Evolutionary conservation across 2,888 invertebrate genomes (phyloP), one percentile per base, ranked within the genome.

Genomic region (Ptychoptera contaminata): DNA sequence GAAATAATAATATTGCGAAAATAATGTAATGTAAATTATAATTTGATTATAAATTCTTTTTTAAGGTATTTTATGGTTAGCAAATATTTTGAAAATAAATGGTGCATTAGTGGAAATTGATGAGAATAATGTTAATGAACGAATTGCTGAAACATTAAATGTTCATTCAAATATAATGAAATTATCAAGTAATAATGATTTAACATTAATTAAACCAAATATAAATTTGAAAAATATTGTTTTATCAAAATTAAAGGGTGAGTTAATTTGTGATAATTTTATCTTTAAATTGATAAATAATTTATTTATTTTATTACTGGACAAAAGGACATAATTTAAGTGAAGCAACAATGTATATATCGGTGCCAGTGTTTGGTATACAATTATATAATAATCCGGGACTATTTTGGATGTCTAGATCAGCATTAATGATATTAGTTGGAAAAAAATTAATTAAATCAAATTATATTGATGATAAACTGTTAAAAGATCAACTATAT

Each of bases 381-480:
- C 80, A 83, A 58, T 65, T 82, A 50, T 86, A 86, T 56, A 73
- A 81, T 34, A 87, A 87, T 66, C 82, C 85, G 0, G 69, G 74
- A 30, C 65, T 85, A 49, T 78, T 80, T 56, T 79, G 78, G 65
- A 56, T 85, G 16, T 69, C 77, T 31, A 73, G 78, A 50, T 71
- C 78, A 1, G 76, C 80, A 0, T 62, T 81, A 37, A 58, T 82
- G 42, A 61, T 69, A 31, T 53, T 72, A 40, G 62, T 71, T 40
- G 59, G 60, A 0, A 49, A 59, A 38, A 58, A 59, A 48, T 47
- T 60, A 15, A 52, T 56, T 38, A 50, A 51, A 1, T 56, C 55
- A n/a, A 55, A 44, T 37, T 16, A 35, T 8, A n/a, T 12, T 11
- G 16, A 34, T 11, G 34, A 32, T 11, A 16, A 16, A 12, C 2